Percentiles rank a stretch among this genome's conserved stretches.
Conservation (phyloP, 2,113 vertebrate species). For the Pelodiscus sinensis region DNA sequence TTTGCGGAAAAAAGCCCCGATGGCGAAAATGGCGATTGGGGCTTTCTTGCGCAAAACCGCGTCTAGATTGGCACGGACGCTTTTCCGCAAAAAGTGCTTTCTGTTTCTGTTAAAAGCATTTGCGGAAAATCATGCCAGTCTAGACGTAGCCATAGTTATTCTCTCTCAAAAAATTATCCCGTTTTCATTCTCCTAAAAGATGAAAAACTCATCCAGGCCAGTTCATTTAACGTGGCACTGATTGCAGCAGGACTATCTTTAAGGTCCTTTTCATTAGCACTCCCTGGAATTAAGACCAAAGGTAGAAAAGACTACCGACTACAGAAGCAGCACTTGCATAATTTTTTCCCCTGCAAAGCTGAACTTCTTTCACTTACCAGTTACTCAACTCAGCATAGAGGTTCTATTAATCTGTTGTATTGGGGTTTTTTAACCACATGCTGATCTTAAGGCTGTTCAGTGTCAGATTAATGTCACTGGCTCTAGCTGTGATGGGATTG, state of each 20-base stretch:
- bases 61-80: too few species aligned
- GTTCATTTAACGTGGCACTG: too few species aligned
- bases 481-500: fast-evolving
- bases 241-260: not conserved
- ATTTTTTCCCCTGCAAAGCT: not conserved
- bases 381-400: not conserved
- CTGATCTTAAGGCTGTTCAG: not conserved
- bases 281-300: not conserved
- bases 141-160: too few species aligned
- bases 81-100: too few species aligned
- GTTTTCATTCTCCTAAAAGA: not conserved
- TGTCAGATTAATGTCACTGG: fast-evolving
- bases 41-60: too few species aligned
- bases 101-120: too few species aligned
- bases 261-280: not conserved
- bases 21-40: too few species aligned
- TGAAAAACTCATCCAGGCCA: fast-evolving
- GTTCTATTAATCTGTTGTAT: not conserved
- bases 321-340: not conserved
- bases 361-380: not conserved
- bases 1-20: too few species aligned
- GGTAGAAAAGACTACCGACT: not conserved
- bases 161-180: not conserved
- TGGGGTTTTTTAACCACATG: not conserved
- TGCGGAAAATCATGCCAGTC: too few species aligned